Percentiles rank a stretch among this genome's conserved stretches.
These are phyloP conservation scores for Autographa gamma DNA, from an alignment of 2,888 invertebrate species.

Conservation along the genomic window DNA sequence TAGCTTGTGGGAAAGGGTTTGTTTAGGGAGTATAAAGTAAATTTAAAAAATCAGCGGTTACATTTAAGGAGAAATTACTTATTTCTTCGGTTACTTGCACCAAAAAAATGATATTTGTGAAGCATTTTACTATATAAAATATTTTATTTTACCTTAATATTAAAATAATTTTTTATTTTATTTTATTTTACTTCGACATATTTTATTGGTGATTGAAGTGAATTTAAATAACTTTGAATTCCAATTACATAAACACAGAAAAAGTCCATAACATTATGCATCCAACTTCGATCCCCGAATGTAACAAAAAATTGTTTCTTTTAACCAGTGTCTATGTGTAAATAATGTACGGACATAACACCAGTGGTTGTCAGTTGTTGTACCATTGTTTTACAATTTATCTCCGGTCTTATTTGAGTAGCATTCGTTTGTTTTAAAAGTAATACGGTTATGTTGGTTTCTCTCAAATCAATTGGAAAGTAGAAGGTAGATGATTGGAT, in stretches of 20 bases:
- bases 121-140: too few relatives aligned
- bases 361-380: not conserved
- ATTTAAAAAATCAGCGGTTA: too few relatives aligned
- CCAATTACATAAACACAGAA: too few relatives aligned
- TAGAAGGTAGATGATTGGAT: not conserved
- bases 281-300: constrained; percentile 1
- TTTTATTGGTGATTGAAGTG: too few relatives aligned
- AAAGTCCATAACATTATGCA: too few relatives aligned
- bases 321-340: not conserved
- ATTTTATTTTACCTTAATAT: too few relatives aligned
- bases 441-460: not conserved
- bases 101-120: too few relatives aligned
- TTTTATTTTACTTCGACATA: too few relatives aligned
- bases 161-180: too few relatives aligned
- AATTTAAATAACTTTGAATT: too few relatives aligned
- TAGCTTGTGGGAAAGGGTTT: constrained; percentile 22
- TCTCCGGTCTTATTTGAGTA: not conserved
- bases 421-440: not conserved
- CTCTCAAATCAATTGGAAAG: not conserved
- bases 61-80: too few relatives aligned
- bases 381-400: not conserved
- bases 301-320: not conserved
- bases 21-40: not conserved
- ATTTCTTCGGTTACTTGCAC: too few relatives aligned
- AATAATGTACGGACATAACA: not conserved